These are phyloP conservation scores for Tapirus terrestris DNA, from an alignment of 2,113 vertebrate species.

Conservation along the genomic window DNA sequence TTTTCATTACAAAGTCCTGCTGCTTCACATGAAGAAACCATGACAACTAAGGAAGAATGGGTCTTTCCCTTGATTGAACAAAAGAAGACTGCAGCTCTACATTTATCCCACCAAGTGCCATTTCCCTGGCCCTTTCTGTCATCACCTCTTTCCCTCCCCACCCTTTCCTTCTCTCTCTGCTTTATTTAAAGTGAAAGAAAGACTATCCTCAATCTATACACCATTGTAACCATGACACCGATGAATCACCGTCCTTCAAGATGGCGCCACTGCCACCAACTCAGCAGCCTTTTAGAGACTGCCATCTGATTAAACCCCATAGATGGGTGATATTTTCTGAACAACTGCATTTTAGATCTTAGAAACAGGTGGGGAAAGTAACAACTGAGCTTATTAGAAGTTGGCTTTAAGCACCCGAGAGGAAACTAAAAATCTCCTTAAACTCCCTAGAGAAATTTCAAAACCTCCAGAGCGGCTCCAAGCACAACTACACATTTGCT, in stretches of 20 bases:
- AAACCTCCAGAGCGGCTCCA: neutral
- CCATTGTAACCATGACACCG: neutral
- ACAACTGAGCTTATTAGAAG: constrained; percentile 14
- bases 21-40: neutral
- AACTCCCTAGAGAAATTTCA: constrained; percentile 55
- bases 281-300: neutral
- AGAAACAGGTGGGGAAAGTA: neutral
- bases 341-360: neutral
- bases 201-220: neutral
- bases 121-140: neutral
- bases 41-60: neutral
- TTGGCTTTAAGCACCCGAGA: constrained; percentile 38
- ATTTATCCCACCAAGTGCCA: neutral
- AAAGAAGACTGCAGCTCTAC: neutral
- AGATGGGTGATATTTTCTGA: neutral
- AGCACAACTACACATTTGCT: neutral
- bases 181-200: neutral
- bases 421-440: constrained; percentile 47
- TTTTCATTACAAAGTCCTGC: neutral
- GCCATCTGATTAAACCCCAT: neutral
- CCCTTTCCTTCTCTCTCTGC: neutral
- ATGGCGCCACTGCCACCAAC: fast-evolving
- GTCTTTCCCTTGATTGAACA: neutral
- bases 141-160: neutral
- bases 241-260: neutral